phyloP scores from a whole-genome alignment of 2,113 vertebrate genomes.

The Coregonus clupeaformis region DNA sequence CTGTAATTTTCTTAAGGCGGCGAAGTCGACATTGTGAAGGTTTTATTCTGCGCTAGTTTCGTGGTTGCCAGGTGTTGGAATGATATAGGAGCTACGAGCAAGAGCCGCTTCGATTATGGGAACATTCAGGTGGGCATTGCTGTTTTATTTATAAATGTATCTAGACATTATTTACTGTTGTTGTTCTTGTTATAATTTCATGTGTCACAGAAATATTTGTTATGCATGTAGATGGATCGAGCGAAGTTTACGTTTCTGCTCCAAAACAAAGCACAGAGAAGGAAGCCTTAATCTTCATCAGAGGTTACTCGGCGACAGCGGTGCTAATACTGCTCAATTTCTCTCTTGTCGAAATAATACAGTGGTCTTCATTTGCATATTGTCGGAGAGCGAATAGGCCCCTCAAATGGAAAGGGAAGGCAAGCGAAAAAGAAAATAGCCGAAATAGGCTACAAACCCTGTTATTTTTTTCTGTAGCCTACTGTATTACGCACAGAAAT shows the following conservation, averaged over 20 bases:
- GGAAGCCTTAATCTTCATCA: neutral
- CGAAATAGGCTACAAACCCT: neutral
- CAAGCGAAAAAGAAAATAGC: neutral
- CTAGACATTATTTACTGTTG: neutral
- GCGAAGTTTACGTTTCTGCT: neutral
- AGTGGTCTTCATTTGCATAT: neutral
- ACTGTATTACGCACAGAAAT: neutral
- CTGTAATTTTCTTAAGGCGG: neutral
- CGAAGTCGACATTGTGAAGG: neutral
- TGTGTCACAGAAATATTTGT: neutral
- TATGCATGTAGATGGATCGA: neutral
- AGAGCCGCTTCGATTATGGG: slow-evolving; percentile 56
- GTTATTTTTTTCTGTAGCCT: neutral
- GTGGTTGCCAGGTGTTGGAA: slow-evolving; percentile 22
- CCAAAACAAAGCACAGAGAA: neutral
- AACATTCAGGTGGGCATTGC: slow-evolving; percentile 58
- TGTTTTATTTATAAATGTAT: slow-evolving; percentile 12
- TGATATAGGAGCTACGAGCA: slow-evolving; percentile 27
- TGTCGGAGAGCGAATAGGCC: neutral
- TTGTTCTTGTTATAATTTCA: neutral
- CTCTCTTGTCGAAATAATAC: neutral
- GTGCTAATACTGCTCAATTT: neutral
- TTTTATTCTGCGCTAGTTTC: slow-evolving; percentile 2
- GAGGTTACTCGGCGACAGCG: neutral
- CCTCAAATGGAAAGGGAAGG: neutral